Conservation (phyloP, 2,797 vertebrate species). For the Buceros bicornis region DNA sequence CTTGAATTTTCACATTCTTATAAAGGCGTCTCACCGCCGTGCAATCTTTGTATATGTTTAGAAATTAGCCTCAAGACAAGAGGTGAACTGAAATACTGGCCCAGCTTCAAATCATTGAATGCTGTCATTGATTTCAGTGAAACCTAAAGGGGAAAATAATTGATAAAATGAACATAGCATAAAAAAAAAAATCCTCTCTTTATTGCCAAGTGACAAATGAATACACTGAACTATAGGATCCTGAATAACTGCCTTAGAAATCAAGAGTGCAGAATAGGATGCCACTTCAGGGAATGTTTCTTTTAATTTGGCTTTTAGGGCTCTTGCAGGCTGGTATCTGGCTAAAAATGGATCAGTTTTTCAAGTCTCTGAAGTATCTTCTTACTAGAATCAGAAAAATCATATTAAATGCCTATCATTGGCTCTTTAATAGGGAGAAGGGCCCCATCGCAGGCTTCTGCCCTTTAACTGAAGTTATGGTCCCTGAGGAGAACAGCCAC, state of each 20-base stretch:
- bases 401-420: background rate
- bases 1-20: background rate
- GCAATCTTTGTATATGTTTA: background rate
- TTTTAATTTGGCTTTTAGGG: background rate
- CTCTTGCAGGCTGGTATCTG: background rate
- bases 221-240: background rate
- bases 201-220: background rate
- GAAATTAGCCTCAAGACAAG: background rate
- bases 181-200: background rate
- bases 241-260: background rate
- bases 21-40: background rate
- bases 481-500: background rate
- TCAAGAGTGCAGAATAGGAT: background rate
- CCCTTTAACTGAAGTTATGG: background rate
- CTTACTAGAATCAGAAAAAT: background rate
- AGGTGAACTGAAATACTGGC: background rate
- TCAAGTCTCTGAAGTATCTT: background rate
- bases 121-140: background rate
- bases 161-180: background rate
- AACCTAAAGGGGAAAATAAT: background rate
- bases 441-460: background rate
- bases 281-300: background rate
- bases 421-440: background rate
- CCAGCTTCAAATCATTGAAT: background rate
- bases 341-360: background rate